Evolutionary conservation across 1,140 invertebrate species (phyloP).

Genomic region (Portunus trituberculatus): DNA sequence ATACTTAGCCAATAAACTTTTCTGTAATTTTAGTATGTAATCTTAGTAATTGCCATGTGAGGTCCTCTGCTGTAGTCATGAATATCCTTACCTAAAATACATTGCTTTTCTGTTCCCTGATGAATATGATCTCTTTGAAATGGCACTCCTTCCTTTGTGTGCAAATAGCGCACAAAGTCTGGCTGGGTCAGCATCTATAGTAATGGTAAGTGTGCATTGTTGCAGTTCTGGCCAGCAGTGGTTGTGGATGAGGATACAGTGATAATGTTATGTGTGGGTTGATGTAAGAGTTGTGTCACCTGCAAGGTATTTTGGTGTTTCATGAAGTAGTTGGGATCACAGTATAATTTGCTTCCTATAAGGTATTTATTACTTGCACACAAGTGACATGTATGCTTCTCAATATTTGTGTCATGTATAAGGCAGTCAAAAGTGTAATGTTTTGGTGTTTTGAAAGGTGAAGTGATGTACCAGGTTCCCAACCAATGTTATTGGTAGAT

Average conservation of each 20-base stretch:
- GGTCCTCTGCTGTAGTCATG: too few species aligned
- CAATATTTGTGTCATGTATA: slow-evolving; percentile 52
- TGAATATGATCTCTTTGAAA: too few species aligned
- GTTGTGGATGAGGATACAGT: background rate
- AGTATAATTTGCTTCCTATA: slow-evolving; percentile 62
- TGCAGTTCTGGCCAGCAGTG: background rate
- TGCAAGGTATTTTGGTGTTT: slow-evolving; percentile 55
- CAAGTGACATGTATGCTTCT: background rate
- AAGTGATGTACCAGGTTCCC: slow-evolving; percentile 25
- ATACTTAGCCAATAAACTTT: too few species aligned
- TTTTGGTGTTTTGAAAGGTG: slow-evolving; percentile 44
- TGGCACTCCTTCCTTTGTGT: too few species aligned
- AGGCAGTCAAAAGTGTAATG: slow-evolving; percentile 58
- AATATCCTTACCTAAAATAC: too few species aligned
- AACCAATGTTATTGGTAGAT: slow-evolving; percentile 6
- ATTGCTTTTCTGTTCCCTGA: too few species aligned
- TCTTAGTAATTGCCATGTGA: too few species aligned
- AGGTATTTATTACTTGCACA: slow-evolving; percentile 61
- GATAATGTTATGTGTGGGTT: slow-evolving; percentile 26
- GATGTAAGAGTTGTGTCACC: slow-evolving; percentile 24
- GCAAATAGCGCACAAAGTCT: too few species aligned
- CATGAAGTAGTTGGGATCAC: slow-evolving; percentile 24
- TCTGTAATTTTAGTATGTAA: too few species aligned
- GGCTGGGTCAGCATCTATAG: background rate
- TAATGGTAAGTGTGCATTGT: background rate